Evolutionary conservation across 2,888 invertebrate genomes (phyloP).

Genomic region (Germaria angustata): DNA sequence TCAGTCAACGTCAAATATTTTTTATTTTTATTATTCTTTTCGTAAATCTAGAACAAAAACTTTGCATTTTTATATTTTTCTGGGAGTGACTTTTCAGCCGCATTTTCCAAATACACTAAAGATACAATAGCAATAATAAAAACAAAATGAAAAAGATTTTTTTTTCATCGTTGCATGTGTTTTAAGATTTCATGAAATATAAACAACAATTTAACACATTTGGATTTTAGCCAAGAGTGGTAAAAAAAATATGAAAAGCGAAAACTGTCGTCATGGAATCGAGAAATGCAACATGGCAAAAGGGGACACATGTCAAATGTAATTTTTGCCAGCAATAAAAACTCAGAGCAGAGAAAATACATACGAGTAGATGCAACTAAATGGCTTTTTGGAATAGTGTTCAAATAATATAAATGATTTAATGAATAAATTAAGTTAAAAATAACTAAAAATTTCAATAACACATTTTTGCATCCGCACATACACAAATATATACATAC

Average conservation of each 20-base stretch:
- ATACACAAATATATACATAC: not conserved
- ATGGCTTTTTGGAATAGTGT: not conserved
- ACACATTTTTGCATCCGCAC: not conserved
- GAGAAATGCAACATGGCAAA: conserved; percentile 21
- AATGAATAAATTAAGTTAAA: not conserved
- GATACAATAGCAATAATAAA: not conserved
- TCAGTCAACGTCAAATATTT: not conserved
- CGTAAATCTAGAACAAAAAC: conserved; percentile 29
- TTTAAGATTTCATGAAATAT: conserved; percentile 39
- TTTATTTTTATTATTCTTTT: not conserved
- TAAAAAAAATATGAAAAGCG: conserved; percentile 3
- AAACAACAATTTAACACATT: conserved; percentile 53
- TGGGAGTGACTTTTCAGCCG: conserved; percentile 39
- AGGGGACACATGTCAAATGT: conserved; percentile 41
- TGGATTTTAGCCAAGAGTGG: conserved; percentile 63
- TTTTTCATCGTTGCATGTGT: conserved; percentile 38
- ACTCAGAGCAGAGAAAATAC: not conserved
- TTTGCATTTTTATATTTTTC: not conserved
- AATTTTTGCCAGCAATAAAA: conserved; percentile 33
- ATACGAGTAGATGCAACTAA: not conserved
- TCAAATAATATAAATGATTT: not conserved
- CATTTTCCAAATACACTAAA: conserved; percentile 1
- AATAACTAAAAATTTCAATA: not conserved
- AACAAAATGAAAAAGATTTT: conserved; percentile 26
- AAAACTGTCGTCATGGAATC: conserved; percentile 32